These are phyloP conservation scores for Eremophila alpestris DNA, from an alignment of 2,797 vertebrate species.

Conservation along the genomic window DNA sequence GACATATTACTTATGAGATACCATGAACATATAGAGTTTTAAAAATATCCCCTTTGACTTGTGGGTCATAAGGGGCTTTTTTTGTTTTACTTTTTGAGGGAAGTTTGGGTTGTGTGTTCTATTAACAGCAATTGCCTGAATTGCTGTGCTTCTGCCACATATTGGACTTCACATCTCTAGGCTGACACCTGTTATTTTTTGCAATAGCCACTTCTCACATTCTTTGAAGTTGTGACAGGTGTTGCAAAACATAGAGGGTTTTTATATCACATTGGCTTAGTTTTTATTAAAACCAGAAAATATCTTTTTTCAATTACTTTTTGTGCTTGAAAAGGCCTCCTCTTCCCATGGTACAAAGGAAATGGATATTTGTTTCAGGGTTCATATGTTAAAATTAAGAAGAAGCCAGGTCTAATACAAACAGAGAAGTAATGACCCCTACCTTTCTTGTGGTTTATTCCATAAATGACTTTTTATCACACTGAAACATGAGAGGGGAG, in stretches of 20 bases:
- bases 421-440: conserved; percentile 23
- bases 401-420: conserved; percentile 22
- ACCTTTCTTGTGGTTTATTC: conserved; percentile 37
- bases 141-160: conserved; percentile 18
- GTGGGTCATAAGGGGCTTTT: background rate
- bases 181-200: conserved; percentile 58
- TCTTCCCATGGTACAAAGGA: conserved; percentile 44
- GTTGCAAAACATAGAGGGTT: conserved; percentile 46
- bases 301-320: conserved; percentile 66
- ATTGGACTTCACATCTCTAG: conserved; percentile 36
- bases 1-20: conserved; percentile 42
- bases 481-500: background rate
- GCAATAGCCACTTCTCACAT: conserved; percentile 38
- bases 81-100: background rate
- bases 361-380: conserved; percentile 52
- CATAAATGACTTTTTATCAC: background rate
- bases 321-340: conserved; percentile 41
- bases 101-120: background rate
- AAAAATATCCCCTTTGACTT: background rate
- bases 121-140: conserved; percentile 4
- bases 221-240: conserved; percentile 69
- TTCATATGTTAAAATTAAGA: conserved; percentile 54
- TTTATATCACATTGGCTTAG: conserved; percentile 59
- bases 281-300: conserved; percentile 68
- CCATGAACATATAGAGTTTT: background rate